Base-by-base conservation (phyloP, 2,113 vertebrate genomes). In the Amazona guildingii region DNA sequence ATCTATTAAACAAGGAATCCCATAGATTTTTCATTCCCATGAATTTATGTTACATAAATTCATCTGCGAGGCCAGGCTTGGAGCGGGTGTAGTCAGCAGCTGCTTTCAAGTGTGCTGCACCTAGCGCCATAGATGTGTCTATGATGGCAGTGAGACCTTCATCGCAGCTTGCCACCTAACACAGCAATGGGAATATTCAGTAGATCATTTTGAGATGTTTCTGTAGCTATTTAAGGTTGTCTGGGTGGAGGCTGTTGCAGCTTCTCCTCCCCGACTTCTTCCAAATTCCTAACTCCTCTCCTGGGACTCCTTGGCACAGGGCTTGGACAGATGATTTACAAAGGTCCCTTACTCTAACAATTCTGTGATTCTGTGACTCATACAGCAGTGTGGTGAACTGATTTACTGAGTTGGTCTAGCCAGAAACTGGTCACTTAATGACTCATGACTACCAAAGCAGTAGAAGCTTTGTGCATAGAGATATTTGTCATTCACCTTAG, bases 71-170 rank as follows among this genome's bases (percentile, higher is more conserved):
- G 28, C 28, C 61, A 52, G 52, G 51, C 29, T 72, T 74, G 35
- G 35, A 76, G 51, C 43, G 61, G 27, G 13, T 86, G 31, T 77
- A 33, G 33, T 44, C 33, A 91, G 63, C 44, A 52, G n/a, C 86
- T 90, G n/a, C 72, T 86, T 92, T 64, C 51, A 80, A 55, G 29
- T 52, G 52, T 64, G 86, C 33, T 51, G 29, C 13, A 28, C n/a
- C 76, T 90, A 7, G 35, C 3, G 1, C 55, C 0, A 0, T 20
- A 70, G 64, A 37, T 2, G 1, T 77, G 24, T 63, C 55, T 74
- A 4, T 55, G n/a, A 48, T 17, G 14, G 23, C 33, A 84, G 41
- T 28, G 35, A 88, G 48, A 68, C 33, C 12, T 39, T n/a, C 25
- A 19, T 87, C 70, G 67, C 43, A 85, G 4, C 8, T 59, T 89